Percentiles rank a stretch among this genome's conserved stretches.
Evolutionary conservation across 2,113 vertebrate species (phyloP).

Genomic region (Pavo muticus): DNA sequence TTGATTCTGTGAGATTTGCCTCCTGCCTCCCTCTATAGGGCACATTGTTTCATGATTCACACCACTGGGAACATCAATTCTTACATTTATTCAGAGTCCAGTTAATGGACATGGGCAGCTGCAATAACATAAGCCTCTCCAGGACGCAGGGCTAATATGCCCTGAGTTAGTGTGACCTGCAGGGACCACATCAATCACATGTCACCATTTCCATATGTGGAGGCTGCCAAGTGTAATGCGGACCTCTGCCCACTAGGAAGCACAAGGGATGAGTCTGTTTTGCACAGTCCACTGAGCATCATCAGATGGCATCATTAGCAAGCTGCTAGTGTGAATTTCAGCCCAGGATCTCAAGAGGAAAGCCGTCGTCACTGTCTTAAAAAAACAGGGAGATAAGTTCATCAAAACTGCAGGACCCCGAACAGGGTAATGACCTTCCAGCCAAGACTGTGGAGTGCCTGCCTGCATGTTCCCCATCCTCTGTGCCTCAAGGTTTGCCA

Average conservation of each 20-base stretch:
- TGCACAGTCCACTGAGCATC: neutral
- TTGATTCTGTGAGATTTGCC: neutral
- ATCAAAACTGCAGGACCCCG: neutral
- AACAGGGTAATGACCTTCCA: neutral
- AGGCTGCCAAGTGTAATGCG: neutral
- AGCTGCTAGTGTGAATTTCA: neutral
- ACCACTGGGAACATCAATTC: neutral
- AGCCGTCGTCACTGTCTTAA: neutral
- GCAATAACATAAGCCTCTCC: neutral
- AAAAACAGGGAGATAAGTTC: neutral
- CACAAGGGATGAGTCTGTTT: slow-evolving; percentile 25
- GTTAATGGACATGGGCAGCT: slow-evolving; percentile 43
- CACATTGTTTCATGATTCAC: neutral
- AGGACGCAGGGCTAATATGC: neutral
- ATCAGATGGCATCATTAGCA: slow-evolving; percentile 25
- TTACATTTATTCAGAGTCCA: neutral
- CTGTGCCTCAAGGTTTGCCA: neutral
- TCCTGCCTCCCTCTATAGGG: neutral
- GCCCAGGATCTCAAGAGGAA: neutral
- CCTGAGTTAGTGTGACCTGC: neutral
- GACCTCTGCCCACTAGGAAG: slow-evolving; percentile 25
- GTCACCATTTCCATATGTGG: slow-evolving; percentile 42
- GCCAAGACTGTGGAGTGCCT: neutral
- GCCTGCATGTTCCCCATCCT: neutral
- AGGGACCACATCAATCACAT: slow-evolving; percentile 40